Base-by-base conservation (phyloP, 2,888 invertebrate genomes). In the Syrphus vitripennis region DNA sequence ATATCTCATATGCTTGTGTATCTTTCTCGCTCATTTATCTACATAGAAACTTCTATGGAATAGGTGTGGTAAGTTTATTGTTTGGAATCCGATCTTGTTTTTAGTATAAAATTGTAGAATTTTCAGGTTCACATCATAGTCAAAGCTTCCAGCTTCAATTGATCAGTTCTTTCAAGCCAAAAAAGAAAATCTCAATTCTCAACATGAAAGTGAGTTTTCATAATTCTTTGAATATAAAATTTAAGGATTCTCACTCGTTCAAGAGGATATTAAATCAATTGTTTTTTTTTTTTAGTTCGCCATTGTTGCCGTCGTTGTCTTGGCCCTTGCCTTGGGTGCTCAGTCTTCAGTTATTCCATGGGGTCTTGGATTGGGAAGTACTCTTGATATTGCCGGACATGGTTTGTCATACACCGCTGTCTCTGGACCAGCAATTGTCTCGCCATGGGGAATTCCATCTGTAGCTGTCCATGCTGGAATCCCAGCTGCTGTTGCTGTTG, bases 311-410 rank as follows among this genome's bases (percentile, higher is more conserved):
- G 79, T 79, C 72, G 87, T 88, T 45, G 76, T 88, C 53, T 70
- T 88, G 75, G 88, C 88, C 24, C 82, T 88, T 42, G 88, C 88
- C 76, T 59, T 87, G 50, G 74, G 78, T 42, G 87, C 67, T 53
- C 83, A 87, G 65, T 71, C 87, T 7, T 88, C 88, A 21, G 82
- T 86, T 29, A 16, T 86, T n/a, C 86, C 86, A 21, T 65, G 19
- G 70, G 86, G 86, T 29, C 50, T 81, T 12, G 83, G 83, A n/a
- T 61, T 84, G 70, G 86, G 84, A 40, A 50, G 26, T 31, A 40
- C 37, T 53, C 34, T 86, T 74, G 86, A 86, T 24, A 50, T 86
- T 55, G 86, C 86, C 50, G 86, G 86, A 78, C 61, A 82, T 57
- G 86, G 86, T n/a, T 70, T 86, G 1, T 86, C 86, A 82, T 86